Percentiles rank a stretch among this genome's conserved stretches.
Evolutionary conservation across 2,888 invertebrate genomes (phyloP).

Genomic region (Pimpla rufipes): DNA sequence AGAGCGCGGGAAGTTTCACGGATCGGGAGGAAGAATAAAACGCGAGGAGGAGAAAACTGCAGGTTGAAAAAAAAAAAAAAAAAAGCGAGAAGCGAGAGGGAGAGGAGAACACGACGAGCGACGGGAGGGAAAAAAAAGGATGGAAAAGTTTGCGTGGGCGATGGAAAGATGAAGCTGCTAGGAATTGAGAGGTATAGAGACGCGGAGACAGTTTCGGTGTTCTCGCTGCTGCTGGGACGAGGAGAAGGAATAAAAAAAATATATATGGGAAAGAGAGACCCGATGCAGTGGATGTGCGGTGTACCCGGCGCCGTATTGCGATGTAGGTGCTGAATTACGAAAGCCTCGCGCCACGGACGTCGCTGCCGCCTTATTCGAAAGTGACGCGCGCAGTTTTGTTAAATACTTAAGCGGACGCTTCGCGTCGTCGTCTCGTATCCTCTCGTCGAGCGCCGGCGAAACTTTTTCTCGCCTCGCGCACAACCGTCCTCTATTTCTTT

Average conservation of each 20-base stretch:
- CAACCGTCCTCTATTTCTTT: not conserved
- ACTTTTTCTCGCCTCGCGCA: not conserved
- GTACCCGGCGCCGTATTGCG: conserved; percentile 29
- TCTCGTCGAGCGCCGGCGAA: not conserved
- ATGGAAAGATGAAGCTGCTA: conserved; percentile 43
- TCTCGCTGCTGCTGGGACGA: conserved; percentile 14
- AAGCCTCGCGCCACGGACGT: conserved; percentile 54
- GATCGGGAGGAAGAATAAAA: conserved; percentile 35
- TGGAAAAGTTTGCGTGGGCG: conserved; percentile 50
- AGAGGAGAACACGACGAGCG: conserved; percentile 6
- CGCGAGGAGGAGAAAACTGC: conserved; percentile 33
- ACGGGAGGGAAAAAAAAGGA: not conserved
- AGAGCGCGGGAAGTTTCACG: conserved; percentile 44
- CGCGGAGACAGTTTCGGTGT: conserved; percentile 50
- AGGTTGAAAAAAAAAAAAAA: not conserved
- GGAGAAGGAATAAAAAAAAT: conserved; percentile 15
- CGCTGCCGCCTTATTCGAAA: conserved; percentile 34
- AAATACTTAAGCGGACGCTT: conserved; percentile 27
- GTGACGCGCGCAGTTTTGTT: conserved; percentile 31
- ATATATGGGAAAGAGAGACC: not conserved
- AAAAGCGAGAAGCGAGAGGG: too few relatives aligned
- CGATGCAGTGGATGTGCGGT: conserved; percentile 31
- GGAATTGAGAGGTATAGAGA: conserved; percentile 46
- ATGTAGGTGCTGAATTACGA: conserved; percentile 50
- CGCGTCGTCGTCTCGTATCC: not conserved